Conservation (phyloP, 2,797 vertebrate genomes). For the Naso thynnoides region DNA sequence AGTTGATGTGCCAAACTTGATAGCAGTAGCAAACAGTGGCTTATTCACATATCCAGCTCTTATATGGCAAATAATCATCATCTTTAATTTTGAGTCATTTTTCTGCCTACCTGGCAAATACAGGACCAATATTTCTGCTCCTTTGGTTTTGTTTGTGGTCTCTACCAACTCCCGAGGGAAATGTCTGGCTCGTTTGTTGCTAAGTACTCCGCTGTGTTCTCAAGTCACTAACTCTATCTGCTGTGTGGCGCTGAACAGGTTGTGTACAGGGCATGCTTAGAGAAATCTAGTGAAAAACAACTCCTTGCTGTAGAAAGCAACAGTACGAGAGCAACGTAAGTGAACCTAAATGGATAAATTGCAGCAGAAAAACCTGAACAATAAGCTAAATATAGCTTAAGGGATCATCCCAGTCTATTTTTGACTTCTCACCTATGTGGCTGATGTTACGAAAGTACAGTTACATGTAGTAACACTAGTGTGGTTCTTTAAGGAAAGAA, state of each 20-base stretch:
- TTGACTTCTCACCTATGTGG: too few species aligned
- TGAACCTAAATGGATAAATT: neutral
- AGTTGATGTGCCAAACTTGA: neutral
- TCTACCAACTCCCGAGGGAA: constrained; percentile 6
- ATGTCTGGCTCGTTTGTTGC: neutral
- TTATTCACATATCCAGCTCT: neutral
- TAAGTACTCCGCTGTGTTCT: constrained; percentile 1
- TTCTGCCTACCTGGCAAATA: neutral
- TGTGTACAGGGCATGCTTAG: neutral
- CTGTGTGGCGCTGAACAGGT: neutral
- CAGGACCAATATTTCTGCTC: neutral
- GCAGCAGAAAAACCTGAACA: neutral
- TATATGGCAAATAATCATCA: neutral
- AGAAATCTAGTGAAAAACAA: neutral
- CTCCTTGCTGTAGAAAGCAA: neutral
- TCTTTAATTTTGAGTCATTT: neutral
- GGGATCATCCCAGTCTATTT: too few species aligned
- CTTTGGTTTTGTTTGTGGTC: neutral
- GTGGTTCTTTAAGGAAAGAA: too few species aligned
- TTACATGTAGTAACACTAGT: too few species aligned
- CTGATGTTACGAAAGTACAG: too few species aligned
- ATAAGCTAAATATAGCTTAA: neutral
- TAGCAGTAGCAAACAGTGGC: neutral
- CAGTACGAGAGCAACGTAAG: neutral
- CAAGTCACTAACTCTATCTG: neutral